These are phyloP conservation scores for Tenthredo scrophulariae DNA, from an alignment of 2,888 invertebrate species.

Conservation along the genomic window DNA sequence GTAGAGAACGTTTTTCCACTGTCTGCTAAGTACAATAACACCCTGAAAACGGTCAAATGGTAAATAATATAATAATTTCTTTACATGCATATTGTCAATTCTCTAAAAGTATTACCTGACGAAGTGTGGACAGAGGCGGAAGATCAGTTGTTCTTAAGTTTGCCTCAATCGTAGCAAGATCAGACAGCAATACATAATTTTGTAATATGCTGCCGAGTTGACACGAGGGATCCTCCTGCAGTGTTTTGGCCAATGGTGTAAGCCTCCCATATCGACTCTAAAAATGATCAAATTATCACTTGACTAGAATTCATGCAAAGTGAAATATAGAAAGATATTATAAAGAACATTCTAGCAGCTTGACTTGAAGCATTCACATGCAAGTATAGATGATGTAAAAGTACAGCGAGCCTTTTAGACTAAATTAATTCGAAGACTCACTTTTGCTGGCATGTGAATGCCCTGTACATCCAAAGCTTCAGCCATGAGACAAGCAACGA, in stretches of 20 bases:
- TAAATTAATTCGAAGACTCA: slow-evolving; percentile 69
- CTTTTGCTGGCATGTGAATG: slow-evolving; percentile 89
- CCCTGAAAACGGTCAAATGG: slow-evolving; percentile 81
- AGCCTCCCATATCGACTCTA: slow-evolving; percentile 95
- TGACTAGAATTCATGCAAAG: neutral
- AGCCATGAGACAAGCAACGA: slow-evolving; percentile 97
- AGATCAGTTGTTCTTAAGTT: slow-evolving; percentile 91
- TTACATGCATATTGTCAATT: neutral
- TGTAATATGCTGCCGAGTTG: slow-evolving; percentile 94
- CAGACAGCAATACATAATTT: slow-evolving; percentile 89
- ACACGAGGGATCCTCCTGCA: slow-evolving; percentile 97
- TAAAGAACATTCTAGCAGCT: neutral
- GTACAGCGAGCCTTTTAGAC: neutral
- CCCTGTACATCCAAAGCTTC: slow-evolving; percentile 94
- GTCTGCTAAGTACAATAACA: slow-evolving; percentile 96
- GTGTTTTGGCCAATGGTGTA: slow-evolving; percentile 92
- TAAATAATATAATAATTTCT: neutral
- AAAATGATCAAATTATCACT: slow-evolving; percentile 53
- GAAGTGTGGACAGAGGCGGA: slow-evolving; percentile 91
- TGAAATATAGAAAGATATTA: neutral
- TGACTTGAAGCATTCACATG: neutral
- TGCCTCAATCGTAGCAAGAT: slow-evolving; percentile 88
- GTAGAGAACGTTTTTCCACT: slow-evolving; percentile 98
- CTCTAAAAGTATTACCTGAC: slow-evolving; percentile 83
- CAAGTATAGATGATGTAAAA: neutral